These are phyloP conservation scores for Lucifuga dentata DNA, from an alignment of 2,113 vertebrate species.

Conservation along the genomic window DNA sequence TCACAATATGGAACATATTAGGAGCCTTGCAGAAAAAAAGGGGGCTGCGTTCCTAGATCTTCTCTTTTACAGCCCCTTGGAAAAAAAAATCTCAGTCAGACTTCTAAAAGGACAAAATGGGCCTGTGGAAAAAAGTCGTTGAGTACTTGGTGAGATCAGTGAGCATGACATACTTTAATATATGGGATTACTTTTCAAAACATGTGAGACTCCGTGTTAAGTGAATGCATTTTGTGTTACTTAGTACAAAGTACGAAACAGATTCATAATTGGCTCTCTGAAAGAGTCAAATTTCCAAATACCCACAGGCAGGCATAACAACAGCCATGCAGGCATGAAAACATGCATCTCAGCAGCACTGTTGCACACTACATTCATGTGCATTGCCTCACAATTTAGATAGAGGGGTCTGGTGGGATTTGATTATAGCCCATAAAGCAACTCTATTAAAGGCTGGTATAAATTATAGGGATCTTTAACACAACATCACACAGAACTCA, in stretches of 20 bases:
- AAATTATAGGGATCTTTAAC: slow-evolving; percentile 50
- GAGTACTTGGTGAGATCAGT: slow-evolving; percentile 64
- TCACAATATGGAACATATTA: slow-evolving; percentile 89
- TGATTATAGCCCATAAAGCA: slow-evolving; percentile 62
- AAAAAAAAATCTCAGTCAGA: slow-evolving; percentile 50
- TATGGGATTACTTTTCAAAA: slow-evolving; percentile 61
- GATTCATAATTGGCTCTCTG: slow-evolving; percentile 21
- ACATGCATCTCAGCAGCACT: slow-evolving; percentile 36
- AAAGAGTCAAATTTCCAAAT: slow-evolving; percentile 37
- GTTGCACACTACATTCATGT: slow-evolving; percentile 33
- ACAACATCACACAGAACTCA: slow-evolving; percentile 40
- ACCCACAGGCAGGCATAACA: slow-evolving; percentile 50
- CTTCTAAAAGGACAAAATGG: slow-evolving; percentile 70
- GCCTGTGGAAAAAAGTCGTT: slow-evolving; percentile 63
- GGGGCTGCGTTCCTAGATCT: slow-evolving; percentile 73
- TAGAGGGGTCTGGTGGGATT: slow-evolving; percentile 48
- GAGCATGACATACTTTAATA: slow-evolving; percentile 58
- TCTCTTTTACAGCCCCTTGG: slow-evolving; percentile 79
- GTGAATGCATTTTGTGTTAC: slow-evolving; percentile 51
- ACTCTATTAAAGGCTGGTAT: slow-evolving; percentile 55
- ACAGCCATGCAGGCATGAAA: slow-evolving; percentile 48
- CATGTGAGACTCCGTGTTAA: slow-evolving; percentile 45
- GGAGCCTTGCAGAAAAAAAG: slow-evolving; percentile 62
- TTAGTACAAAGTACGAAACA: slow-evolving; percentile 47
- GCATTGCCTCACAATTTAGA: slow-evolving; percentile 59